A percentile compares a stretch with the other conserved stretches of the same genome.
These are phyloP conservation scores for Austrofundulus limnaeus DNA, from an alignment of 2,113 vertebrate genomes.

Conservation along the genomic window DNA sequence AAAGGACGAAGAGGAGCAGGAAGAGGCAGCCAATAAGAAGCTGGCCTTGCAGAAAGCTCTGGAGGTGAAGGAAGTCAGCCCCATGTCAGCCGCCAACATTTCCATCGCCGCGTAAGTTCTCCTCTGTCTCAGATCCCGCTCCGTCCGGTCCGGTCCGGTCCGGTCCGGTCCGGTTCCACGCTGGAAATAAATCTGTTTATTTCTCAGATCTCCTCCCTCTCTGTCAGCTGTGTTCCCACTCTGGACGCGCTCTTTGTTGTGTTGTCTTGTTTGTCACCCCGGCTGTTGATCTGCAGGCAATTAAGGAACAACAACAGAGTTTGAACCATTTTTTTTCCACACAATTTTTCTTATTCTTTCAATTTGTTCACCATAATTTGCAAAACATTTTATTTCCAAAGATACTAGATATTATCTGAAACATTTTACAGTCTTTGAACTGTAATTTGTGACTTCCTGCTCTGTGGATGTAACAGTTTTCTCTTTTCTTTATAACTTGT, in stretches of 20 bases:
- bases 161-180: conserved; percentile 1
- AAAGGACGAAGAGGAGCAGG: conserved; percentile 97
- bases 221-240: conserved; percentile 1
- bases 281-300: conserved; percentile 20
- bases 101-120: conserved; percentile 93
- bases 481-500: no score
- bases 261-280: conserved; percentile 1
- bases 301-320: conserved; percentile 30
- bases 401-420: neutral
- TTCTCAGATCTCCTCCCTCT: neutral
- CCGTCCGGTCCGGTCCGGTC: neutral
- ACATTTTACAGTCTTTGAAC: neutral
- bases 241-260: conserved; percentile 9
- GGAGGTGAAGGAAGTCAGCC: conserved; percentile 98
- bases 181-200: conserved; percentile 4
- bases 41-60: conserved; percentile 95
- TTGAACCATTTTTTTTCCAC: neutral
- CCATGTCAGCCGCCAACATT: conserved; percentile 93
- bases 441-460: neutral
- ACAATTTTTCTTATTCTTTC: neutral
- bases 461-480: neutral
- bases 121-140: neutral
- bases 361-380: neutral
- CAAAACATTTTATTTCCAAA: conserved; percentile 14
- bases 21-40: conserved; percentile 96